Base-by-base conservation (phyloP, 2,888 invertebrate genomes). In the Drosophila imparisetae region DNA sequence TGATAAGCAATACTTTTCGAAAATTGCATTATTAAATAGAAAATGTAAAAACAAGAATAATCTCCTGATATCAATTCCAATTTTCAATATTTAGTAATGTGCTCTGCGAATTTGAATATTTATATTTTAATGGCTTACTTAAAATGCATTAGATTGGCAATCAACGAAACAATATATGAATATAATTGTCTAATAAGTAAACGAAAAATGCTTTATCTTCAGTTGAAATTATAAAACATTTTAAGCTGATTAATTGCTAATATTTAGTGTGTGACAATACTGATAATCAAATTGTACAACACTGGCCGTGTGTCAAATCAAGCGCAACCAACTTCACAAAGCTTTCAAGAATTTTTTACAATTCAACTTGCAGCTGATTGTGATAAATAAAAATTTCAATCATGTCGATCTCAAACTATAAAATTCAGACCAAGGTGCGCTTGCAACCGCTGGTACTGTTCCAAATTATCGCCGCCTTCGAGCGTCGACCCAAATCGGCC, bases 381-480 rank as follows among this genome's bases (percentile, higher is more conserved):
- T 13, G 10, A 6, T 18, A 34, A 57, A 18, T 10, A 21, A 18
- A 42, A 48, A 1, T 3, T 21, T 2, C 4, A 40, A 53, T 13
- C 54, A 81, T 82, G 81, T 80, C 72, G n/a, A 58, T 86, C 34
- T 66, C 59, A 3, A 75, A 72, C 45, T 79, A 68, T n/a, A 73
- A 58, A 61, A 8, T 81, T 10, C 67, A 71, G 11, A 18, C 78
- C 27, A 78, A 80, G 52, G 80, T 88, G 48, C 66, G 55, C 18
- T 5, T 86, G 3, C 78, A 86, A 21, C 86, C 89, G 0, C 13
- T 86, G 50, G 86, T 88, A 21, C 42, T 86, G 2, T 88, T 88
- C 36, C 78, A 86, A 54, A 86, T 86, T 11, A 76, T 86, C 10
- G 61, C 77, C 49, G 72, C 86, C 40, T 86, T 79, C 42, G 86